Base-by-base conservation (phyloP, 2,113 vertebrate genomes). In the Ardeotis arabs region DNA sequence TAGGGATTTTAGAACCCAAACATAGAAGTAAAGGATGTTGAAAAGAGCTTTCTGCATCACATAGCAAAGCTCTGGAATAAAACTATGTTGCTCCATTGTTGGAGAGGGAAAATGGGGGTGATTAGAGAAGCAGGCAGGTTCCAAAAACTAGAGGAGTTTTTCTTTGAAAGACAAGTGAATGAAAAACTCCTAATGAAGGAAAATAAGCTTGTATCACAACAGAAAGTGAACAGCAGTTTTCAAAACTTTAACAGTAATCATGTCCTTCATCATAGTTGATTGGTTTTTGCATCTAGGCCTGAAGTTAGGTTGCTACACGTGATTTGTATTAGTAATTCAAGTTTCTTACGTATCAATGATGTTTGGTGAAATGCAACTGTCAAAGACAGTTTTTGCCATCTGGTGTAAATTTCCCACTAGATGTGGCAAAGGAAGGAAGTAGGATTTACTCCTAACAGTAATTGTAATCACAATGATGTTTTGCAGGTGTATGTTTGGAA, bases 401-500 rank as follows among this genome's bases (percentile, higher is more conserved):
- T 82, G 11, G 8, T 84, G 23, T 52, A 47, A 68, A 39, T 79
- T 91, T 62, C n/a, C 14, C 15, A 37, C 8, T 84, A 41, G 28
- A 31, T 58, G 20, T 68, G 59, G 20, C 16, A 44, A 58, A 74
- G 52, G 55, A 79, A 84, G 47, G 33, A 86, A 68, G 15, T 18
- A 52, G 39, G 8, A 52, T 84, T 87, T 83, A 39, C 27, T 67
- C 50, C 58, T 83, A 37, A 31, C 14, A 73, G 12, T 82, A 73
- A 83, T 68, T 84, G 27, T 49, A 77, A 89, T 29, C 45, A 72
- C 19, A n/a, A 49, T 62, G 6, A 49, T 94, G 52, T 94, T 75
- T 95, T 94, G 18, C 76, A 99, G 99, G 99, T 98, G 10, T 99
- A 98, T 78, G 97, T 99, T 88, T 98, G 98, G 97, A 95, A 98